Evolutionary conservation across 2,113 vertebrate species (phyloP), one percentile per base, ranked within the genome.

Genomic region (Coracopsis vasa): DNA sequence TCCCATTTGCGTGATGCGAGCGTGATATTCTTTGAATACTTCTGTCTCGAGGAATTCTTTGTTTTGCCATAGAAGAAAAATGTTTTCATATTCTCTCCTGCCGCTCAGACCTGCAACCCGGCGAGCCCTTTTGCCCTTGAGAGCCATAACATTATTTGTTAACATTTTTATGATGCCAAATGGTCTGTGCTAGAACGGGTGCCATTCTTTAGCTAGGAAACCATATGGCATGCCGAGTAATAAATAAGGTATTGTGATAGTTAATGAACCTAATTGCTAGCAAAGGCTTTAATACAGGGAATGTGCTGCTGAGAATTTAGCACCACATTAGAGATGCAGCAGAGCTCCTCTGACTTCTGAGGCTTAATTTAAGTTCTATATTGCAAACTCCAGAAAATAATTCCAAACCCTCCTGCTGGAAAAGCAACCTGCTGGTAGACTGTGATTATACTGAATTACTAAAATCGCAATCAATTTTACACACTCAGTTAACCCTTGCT

Each of bases 331-430:
- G 98, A 97, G 98, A 98, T 98, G 98, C 98, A 96, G 97, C 80
- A 91, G 97, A 97, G 98, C 97, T 97, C 98, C 98, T 97, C 98
- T 98, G 98, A 98, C 98, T 98, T 98, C 98, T 98, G 98, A 98
- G 98, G 98, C 98, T 98, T 98, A 98, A 98, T 98, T 98, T 98
- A 98, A 98, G 98, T 98, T 98, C 98, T 98, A 98, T 98, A 98
- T 98, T 98, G 98, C 98, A 98, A 98, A 98, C 98, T 98, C 98
- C 97, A 98, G 98, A 98, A 98, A 98, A 98, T 98, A 98, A 98
- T 98, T 98, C 98, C 98, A 97, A 98, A 98, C 98, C 98, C 98
- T 98, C 98, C 98, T 98, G 98, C 98, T 98, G 98, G 97, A 98
- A 98, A 98, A 98, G 98, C 98, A 98, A 98, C 98, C 98, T 98